Evolutionary conservation across 2,888 invertebrate genomes (phyloP), one percentile per base, ranked within the genome.

Genomic region (Tetheella fluctuosa): DNA sequence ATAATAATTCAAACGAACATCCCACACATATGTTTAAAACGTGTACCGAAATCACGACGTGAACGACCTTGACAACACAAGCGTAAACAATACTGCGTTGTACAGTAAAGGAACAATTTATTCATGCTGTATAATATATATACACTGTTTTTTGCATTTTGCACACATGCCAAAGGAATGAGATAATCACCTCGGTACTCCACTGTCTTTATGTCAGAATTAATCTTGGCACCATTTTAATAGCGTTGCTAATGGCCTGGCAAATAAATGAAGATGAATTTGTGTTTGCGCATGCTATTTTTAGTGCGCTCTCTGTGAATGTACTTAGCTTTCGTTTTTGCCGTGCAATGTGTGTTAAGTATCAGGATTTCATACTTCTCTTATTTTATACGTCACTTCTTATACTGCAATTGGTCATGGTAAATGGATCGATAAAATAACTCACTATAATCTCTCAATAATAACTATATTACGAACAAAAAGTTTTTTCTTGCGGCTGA

Each of bases 271-370:
- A 57, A 61, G 54, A 58, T 68, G 69, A 68, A 70, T 54, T 54
- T 55, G 42, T 52, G 42, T 17, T 55, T 64, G 61, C 61, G 62
- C 28, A 62, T 65, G 34, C 67, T 79, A 76, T 77, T 77, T 79
- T 75, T 76, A 76, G 68, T 69, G 59, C 62, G 59, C 59, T 69
- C 61, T 58, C 58, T 60, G 48, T 7, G 48, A 48, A 10, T 48
- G 42, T 48, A 48, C 20, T 48, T 5, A 6, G 39, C n/a, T 20
- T 48, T 48, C 48, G 48, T 48, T 48, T 39, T 48, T 48, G 48
- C 48, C 2, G 20, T 48, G 48, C 48, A 48, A 48, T 10, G 10
- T 42, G 42, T 10, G 48, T 48, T 20, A 7, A n/a, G 37, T 37
- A 42, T 42, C n/a, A 7, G 42, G 42, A 42, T 48, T 42, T 10